Percentiles rank a stretch among this genome's conserved stretches.
These are phyloP conservation scores for human (Homo sapiens) DNA, from an alignment of 2,113 vertebrate species.

Conservation along the genomic window DNA sequence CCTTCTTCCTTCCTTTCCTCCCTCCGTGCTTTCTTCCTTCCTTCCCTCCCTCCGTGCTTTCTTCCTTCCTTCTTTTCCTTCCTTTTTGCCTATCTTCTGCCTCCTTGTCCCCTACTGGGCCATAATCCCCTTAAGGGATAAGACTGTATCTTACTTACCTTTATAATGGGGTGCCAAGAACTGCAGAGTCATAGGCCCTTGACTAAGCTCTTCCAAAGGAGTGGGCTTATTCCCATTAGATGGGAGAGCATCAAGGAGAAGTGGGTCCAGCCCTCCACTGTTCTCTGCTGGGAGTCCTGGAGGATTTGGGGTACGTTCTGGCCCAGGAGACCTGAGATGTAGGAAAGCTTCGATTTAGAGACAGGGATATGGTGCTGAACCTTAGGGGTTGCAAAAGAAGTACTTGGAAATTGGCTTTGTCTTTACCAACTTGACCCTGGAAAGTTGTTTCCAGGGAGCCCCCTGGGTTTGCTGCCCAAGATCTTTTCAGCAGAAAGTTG, in stretches of 20 bases:
- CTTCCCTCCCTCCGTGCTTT: neutral
- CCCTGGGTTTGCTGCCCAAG: neutral
- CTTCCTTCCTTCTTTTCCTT: neutral
- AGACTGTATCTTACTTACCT: neutral
- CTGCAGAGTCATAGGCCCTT: neutral
- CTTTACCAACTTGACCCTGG: neutral
- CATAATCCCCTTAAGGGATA: neutral
- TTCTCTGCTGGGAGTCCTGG: neutral
- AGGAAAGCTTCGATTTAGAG: accelerated
- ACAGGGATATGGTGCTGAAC: accelerated
- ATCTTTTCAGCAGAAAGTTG: neutral
- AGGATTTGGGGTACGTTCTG: neutral
- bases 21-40: neutral
- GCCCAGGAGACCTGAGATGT: neutral
- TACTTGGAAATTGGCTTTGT: too few relatives aligned
- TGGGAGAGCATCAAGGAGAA: accelerated
- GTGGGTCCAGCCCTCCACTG: neutral
- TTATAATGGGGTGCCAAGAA: neutral
- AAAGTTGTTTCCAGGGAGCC: accelerated
- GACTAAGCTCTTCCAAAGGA: accelerated
- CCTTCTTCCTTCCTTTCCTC: too few relatives aligned
- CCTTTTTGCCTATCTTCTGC: neutral
- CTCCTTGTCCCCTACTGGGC: neutral
- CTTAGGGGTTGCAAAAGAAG: neutral
- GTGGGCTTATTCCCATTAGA: accelerated